Evolutionary conservation across 1,140 invertebrate genomes (phyloP), one percentile per base, ranked within the genome.

Genomic region (Drosophila nasuta): DNA sequence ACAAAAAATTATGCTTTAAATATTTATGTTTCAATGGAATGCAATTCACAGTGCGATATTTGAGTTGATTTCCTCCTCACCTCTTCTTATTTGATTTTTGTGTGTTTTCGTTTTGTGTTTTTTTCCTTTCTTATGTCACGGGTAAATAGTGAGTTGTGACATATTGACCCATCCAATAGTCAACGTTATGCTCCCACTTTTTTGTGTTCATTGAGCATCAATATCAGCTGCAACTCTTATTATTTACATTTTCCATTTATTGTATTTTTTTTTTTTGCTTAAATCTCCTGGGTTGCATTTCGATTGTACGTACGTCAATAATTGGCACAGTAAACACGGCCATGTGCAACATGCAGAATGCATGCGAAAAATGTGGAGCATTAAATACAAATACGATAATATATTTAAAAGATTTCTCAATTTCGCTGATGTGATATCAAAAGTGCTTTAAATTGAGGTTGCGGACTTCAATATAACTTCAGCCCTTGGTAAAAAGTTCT

Each of bases 21-120:
- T 89, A 88, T 88, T 89, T 89, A 89, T 89, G 66, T 89, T 85
- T 85, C 67, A 85, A 75, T 89, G 85, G 58, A 82, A 81, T 75
- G 85, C 79, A 83, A 83, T 78, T 79, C 82, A 59, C 68, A 58
- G 35, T 64, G 67, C 80, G 41, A 70, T 82, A 87, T 86, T 66
- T 65, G 20, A 54, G 70, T 60, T 73, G 65, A 59, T 67, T 49
- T 69, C 28, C 51, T 25, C 20, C 20, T 25, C 20, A 25, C 20
- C 20, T 25, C 20, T 25, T 25, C 20, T 25, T 25, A 25, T 25
- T 4, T 25, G 20, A 25, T 25, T 25, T 25, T 25, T 25, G 20
- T 25, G 48, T 65, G 57, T 82, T 65, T 33, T 15, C 33, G 28
- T 13, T 56, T 25, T 48, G n/a, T 38, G 11, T n/a, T 65, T 58